These are phyloP conservation scores for Etia nguti DNA, from an alignment of 2,113 vertebrate genomes.

Conservation along the genomic window DNA sequence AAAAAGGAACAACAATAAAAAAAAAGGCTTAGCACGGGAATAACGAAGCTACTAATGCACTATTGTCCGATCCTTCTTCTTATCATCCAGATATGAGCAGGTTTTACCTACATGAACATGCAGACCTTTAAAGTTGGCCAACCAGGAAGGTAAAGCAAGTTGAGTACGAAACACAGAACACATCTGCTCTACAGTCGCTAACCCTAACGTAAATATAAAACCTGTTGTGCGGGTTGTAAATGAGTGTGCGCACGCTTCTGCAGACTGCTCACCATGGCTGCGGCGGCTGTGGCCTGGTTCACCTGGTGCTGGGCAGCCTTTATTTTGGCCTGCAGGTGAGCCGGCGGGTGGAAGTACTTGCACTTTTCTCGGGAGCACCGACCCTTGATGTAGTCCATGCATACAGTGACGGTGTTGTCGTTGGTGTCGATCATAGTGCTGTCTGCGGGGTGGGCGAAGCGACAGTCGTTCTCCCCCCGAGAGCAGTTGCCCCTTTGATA, in stretches of 20 bases:
- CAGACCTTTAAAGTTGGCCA: constrained; percentile 17
- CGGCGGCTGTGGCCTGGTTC: constrained; percentile 96
- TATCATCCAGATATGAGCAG: constrained; percentile 14
- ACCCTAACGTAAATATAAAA: neutral
- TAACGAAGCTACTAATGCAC: neutral
- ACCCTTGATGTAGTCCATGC: constrained; percentile 99
- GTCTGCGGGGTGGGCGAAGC: constrained; percentile 93
- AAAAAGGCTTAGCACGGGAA: neutral
- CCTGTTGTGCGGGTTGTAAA: neutral
- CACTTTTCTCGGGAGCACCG: constrained; percentile 98
- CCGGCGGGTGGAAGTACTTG: constrained; percentile 98
- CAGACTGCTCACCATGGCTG: constrained; percentile 91
- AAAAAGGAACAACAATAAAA: constrained; percentile 38
- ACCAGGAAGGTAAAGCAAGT: constrained; percentile 13
- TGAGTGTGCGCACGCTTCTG: neutral
- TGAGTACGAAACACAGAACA: constrained; percentile 13
- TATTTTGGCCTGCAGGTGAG: constrained; percentile 99
- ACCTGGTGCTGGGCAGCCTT: constrained; percentile 99
- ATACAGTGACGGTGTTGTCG: constrained; percentile 97
- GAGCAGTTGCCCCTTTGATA: constrained; percentile 98
- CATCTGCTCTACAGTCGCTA: neutral
- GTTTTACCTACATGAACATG: constrained; percentile 20
- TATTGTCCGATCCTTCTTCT: constrained; percentile 34
- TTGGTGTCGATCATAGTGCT: constrained; percentile 99
- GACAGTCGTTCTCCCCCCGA: constrained; percentile 91